These are phyloP conservation scores for Drosophila sp. DNA, from an alignment of 1,140 invertebrate species.

Conservation along the genomic window DNA sequence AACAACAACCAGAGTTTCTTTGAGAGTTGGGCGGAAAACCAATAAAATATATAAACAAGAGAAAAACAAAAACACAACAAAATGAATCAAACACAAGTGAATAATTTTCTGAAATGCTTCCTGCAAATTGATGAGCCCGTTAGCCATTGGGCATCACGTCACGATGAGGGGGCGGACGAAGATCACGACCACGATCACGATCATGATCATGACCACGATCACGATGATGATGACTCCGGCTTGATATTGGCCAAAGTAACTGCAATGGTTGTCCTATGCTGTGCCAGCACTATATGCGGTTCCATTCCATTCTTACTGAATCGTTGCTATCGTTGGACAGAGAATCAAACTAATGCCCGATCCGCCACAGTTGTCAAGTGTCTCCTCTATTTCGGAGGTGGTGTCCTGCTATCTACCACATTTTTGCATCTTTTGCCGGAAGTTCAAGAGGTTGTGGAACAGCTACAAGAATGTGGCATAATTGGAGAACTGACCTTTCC, in stretches of 20 bases:
- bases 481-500: slow-evolving; percentile 86
- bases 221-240: slow-evolving; percentile 79
- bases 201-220: slow-evolving; percentile 71
- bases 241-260: slow-evolving; percentile 87
- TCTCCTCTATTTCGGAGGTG: slow-evolving; percentile 94
- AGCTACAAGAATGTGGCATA: slow-evolving; percentile 84
- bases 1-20: slow-evolving; percentile 18
- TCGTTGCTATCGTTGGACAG: slow-evolving; percentile 86
- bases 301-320: slow-evolving; percentile 88
- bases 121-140: slow-evolving; percentile 76
- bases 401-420: slow-evolving; percentile 94
- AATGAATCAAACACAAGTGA: slow-evolving; percentile 79
- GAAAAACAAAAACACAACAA: slow-evolving; percentile 34
- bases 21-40: slow-evolving; percentile 29
- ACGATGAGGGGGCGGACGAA: slow-evolving; percentile 63
- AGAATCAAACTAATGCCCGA: slow-evolving; percentile 83
- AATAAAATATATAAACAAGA: slow-evolving; percentile 37
- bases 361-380: slow-evolving; percentile 84
- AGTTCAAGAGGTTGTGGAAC: slow-evolving; percentile 88
- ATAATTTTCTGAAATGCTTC: slow-evolving; percentile 78
- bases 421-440: slow-evolving; percentile 96
- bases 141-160: slow-evolving; percentile 44
- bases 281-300: slow-evolving; percentile 88
- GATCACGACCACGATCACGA: slow-evolving; percentile 55
- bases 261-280: slow-evolving; percentile 88